phyloP scores from a whole-genome alignment of 37 sponge, comb jelly and placozoan genomes.

The Beroe forskalii region DNA sequence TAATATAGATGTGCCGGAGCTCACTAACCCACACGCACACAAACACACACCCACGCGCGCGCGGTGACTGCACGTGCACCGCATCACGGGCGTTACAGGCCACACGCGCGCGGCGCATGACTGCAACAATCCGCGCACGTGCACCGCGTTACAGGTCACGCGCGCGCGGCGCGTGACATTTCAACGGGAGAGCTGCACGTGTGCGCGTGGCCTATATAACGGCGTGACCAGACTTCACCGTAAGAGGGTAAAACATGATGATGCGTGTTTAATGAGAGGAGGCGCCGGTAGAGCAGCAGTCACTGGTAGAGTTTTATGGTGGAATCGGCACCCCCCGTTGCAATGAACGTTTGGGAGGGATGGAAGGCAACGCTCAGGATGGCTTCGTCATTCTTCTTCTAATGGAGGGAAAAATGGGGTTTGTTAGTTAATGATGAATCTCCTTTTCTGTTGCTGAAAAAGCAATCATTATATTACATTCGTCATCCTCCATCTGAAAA shows the following conservation, averaged over 20 bases:
- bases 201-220: too few relatives aligned
- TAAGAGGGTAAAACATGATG: background rate
- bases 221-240: background rate
- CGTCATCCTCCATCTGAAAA: too few relatives aligned
- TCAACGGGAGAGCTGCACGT: too few relatives aligned
- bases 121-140: too few relatives aligned
- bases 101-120: background rate
- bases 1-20: too few relatives aligned
- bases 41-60: background rate
- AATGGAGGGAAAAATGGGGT: background rate
- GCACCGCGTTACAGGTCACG: background rate
- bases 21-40: background rate
- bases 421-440: too few relatives aligned
- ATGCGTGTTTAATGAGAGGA: background rate
- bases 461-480: too few relatives aligned
- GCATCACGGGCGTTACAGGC: background rate
- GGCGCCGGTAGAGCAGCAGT: background rate
- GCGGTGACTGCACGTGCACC: background rate
- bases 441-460: too few relatives aligned
- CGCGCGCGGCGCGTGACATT: too few relatives aligned
- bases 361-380: slow-evolving; percentile 87
- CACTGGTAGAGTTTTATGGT: slow-evolving; percentile 81
- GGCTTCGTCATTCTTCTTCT: slow-evolving; percentile 83
- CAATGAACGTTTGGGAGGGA: slow-evolving; percentile 78
- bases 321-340: slow-evolving; percentile 91